Base-by-base conservation (phyloP, 2,113 vertebrate species). In the Ancistrus triradiatus region DNA sequence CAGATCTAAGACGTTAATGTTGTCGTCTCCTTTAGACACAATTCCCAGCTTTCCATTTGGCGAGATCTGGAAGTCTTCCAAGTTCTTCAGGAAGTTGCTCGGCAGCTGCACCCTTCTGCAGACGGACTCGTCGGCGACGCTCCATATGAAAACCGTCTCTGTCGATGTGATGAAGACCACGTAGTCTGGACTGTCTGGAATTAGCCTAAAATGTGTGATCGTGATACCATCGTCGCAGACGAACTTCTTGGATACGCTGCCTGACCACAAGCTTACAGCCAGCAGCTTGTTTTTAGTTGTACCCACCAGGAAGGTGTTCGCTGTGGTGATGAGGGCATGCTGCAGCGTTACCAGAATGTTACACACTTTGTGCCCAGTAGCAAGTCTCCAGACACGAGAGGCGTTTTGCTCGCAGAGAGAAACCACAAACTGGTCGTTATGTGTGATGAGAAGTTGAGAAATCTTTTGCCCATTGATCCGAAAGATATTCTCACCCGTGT, bases 401-500 rank as follows among this genome's bases (percentile, higher is more conserved):
- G 93, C 93, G 3, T 98, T 97, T 75, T 99, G 94, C 78, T 98
- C 94, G 0, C 95, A 99, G 8, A 99, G 94, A 1, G 96, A 99
- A 64, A 99, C 95, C 52, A 98, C 95, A 84, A 99, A 99, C 70
- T 98, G 96, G 73, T 99, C 96, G 0, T 99, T 98, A 77, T 99
- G 96, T 27, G 96, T 99, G 27, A 99, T 95, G 48, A 99, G 85
- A 70, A 99, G 86, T 82, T 98, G 92, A 15, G 92, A 94, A 78
- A 98, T 98, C 66, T 80, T 92, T 78, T 98, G 96, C 42, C 96
- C 96, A 0, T 92, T 98, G 59, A 99, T 98, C 25, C 95, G 92
- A 57, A 99, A 97, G 59, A 99, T 92, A 74, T 98, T 98, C 77
- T 98, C 96, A 0, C 96, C 96, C 0, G 89, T 95, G 63, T 51